Conservation (phyloP, 2,113 vertebrate species). For the Acanthochromis polyacanthus region DNA sequence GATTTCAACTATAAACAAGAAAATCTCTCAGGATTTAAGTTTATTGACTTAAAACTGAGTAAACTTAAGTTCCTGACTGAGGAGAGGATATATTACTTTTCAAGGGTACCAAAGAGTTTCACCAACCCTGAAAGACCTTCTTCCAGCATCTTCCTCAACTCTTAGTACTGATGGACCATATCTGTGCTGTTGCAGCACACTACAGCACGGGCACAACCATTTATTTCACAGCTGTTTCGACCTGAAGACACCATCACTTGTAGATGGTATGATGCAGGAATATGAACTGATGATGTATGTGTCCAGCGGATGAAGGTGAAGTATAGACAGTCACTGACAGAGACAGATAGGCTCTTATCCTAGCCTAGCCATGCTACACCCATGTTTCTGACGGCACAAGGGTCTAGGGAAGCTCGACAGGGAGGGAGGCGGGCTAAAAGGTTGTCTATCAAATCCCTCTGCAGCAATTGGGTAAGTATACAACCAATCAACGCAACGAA, state of each 20-base stretch:
- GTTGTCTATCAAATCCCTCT: no score
- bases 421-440: no score
- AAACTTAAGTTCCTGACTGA: background rate
- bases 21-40: background rate
- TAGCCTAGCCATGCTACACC: no score
- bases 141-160: background rate
- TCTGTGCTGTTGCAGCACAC: background rate
- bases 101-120: background rate
- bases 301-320: background rate
- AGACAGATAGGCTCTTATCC: constrained; percentile 8
- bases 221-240: constrained; percentile 7
- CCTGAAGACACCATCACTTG: constrained; percentile 3
- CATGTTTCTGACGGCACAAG: no score
- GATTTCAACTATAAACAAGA: background rate
- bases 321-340: background rate
- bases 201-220: background rate
- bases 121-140: background rate
- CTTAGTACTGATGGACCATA: background rate
- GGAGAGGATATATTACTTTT: background rate
- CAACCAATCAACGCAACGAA: no score
- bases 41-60: background rate
- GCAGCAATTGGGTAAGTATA: no score
- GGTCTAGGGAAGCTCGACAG: no score
- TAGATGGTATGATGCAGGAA: background rate
- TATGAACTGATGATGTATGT: constrained; percentile 16